Conservation (phyloP, 2,113 vertebrate genomes). For the Sciurus niger region DNA sequence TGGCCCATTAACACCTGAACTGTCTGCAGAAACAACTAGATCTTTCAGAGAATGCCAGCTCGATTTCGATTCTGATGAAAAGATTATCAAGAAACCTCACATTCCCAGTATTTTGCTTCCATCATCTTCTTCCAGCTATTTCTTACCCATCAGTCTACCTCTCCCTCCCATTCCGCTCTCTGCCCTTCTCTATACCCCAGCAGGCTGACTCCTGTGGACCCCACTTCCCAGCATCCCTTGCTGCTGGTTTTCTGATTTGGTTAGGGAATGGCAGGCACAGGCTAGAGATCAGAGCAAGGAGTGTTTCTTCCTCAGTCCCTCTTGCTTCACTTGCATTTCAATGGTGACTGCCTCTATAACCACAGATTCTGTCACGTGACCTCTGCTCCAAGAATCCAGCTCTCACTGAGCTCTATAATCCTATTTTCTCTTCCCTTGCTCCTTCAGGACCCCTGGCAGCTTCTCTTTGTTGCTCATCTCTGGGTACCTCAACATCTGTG, state of each 20-base stretch:
- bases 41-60: background rate
- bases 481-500: background rate
- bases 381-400: background rate
- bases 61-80: background rate
- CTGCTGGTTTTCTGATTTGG: background rate
- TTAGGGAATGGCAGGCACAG: background rate
- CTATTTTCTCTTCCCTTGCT: background rate
- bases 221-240: background rate
- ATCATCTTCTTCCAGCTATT: background rate
- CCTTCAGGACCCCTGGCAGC: background rate
- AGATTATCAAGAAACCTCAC: background rate
- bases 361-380: too few relatives aligned
- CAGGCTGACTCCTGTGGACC: background rate
- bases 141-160: background rate
- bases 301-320: background rate
- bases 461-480: background rate
- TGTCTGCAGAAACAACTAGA: background rate
- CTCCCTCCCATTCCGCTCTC: background rate
- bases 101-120: background rate
- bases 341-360: background rate
- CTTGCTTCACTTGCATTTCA: background rate
- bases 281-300: background rate
- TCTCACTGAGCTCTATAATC: background rate
- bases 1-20: background rate
- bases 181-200: background rate